Evolutionary conservation across 2,113 vertebrate species (phyloP).

Genomic region (rat (Rattus norvegicus)): DNA sequence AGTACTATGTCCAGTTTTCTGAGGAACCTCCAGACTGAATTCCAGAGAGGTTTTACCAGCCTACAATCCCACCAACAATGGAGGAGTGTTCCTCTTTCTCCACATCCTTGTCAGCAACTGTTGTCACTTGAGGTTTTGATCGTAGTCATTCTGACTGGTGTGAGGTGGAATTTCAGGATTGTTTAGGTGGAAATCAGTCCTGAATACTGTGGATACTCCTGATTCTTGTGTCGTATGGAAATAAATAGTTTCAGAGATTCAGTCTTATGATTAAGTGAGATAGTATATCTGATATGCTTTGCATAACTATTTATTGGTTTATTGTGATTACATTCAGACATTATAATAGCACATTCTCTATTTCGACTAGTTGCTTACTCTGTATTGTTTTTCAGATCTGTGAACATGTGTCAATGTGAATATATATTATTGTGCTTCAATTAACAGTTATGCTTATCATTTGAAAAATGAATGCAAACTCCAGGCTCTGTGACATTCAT

Average conservation of each 20-base stretch:
- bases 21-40: too few species aligned
- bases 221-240: background rate
- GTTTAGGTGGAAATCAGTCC: background rate
- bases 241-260: background rate
- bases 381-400: slow-evolving; percentile 17
- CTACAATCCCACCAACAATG: too few species aligned
- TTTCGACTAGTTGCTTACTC: background rate
- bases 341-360: background rate
- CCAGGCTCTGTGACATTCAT: background rate
- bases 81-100: too few species aligned
- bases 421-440: background rate
- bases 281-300: background rate
- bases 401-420: background rate
- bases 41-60: too few species aligned
- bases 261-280: background rate
- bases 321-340: background rate
- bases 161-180: too few species aligned
- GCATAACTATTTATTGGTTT: background rate
- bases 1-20: too few species aligned
- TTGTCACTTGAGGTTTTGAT: too few species aligned
- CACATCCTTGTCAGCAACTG: too few species aligned
- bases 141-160: too few species aligned
- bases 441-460: background rate
- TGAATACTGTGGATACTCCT: background rate
- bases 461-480: background rate